Base-by-base conservation (phyloP, 1,140 invertebrate species). In the Spodoptera litura region DNA sequence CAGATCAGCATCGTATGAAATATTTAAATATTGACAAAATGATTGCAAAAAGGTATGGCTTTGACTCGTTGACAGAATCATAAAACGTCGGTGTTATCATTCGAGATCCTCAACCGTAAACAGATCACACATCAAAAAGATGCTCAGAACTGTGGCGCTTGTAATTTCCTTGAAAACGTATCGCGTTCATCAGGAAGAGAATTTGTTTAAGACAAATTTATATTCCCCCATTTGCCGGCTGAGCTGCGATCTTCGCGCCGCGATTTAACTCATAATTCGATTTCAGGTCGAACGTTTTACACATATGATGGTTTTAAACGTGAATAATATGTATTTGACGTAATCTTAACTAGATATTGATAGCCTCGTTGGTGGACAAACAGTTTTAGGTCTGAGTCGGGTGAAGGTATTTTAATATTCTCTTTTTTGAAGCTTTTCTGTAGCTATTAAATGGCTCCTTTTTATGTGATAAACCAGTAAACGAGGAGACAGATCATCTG, bases 171-270 rank as follows among this genome's bases (percentile, higher is more conserved):
- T 73, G 76, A 78, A 71, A 56, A 76, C 80, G 75, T 82, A 75
- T 75, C 66, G 62, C 52, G 78, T 73, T 81, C 79, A 81, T 85
- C 81, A 75, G 31, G 77, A 73, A 64, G 53, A 74, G 80, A 83
- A 85, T 82, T 83, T 80, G 83, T 85, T 85, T 82, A 85, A 84
- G 80, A 80, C 79, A 81, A 84, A 86, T 84, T 83, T 86, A 84
- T 83, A 85, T 86, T 81, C 83, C 78, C 78, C 80, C 81, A 86
- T 86, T 86, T 86, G 81, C 79, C 81, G 83, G 78, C 58, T 81
- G 77, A 86, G 64, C 81, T 81, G 77, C 78, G 77, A 53, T 79
- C 77, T 59, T 62, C 78, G 52, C 79, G 61, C 75, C 73, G 79
- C 79, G 81, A 84, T 83, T 83, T 80, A 74, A 77, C 78, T 83